Conservation (phyloP, 2,888 invertebrate species). For the Erebia aethiops region DNA sequence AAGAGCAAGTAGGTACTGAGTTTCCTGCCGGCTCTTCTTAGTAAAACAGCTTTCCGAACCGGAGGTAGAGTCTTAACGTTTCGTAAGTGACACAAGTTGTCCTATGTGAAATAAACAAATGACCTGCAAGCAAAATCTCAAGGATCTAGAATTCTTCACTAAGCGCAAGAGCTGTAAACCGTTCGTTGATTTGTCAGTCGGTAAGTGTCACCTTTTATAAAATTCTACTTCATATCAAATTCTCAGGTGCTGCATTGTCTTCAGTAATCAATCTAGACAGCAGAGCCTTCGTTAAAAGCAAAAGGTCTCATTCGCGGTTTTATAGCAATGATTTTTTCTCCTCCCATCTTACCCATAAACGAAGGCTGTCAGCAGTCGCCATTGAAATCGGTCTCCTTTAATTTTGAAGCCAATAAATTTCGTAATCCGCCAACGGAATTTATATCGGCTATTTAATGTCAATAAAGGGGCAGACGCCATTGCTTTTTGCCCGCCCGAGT, state of each 20-base stretch:
- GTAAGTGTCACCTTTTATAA: too few relatives aligned
- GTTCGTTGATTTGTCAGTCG: too few relatives aligned
- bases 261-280: neutral
- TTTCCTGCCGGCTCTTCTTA: too few relatives aligned
- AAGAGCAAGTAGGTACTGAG: too few relatives aligned
- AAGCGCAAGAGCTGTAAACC: too few relatives aligned
- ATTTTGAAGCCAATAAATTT: constrained; percentile 81
- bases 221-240: neutral
- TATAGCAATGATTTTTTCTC: constrained; percentile 57
- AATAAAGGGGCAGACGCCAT: constrained; percentile 63
- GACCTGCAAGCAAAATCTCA: too few relatives aligned
- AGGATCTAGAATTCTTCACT: too few relatives aligned
- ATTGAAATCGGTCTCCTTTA: constrained; percentile 82
- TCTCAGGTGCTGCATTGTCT: neutral
- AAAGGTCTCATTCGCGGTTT: constrained; percentile 62
- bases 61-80: too few relatives aligned
- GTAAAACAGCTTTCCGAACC: too few relatives aligned
- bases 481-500: constrained; percentile 57
- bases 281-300: constrained; percentile 43
- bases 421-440: constrained; percentile 80
- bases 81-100: too few relatives aligned
- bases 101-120: too few relatives aligned
- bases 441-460: constrained; percentile 81
- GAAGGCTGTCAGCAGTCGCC: constrained; percentile 72
- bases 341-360: constrained; percentile 65